Evolutionary conservation across 2,888 invertebrate genomes (phyloP), one percentile per base, ranked within the genome.

Genomic region (Xanthia togata): DNA sequence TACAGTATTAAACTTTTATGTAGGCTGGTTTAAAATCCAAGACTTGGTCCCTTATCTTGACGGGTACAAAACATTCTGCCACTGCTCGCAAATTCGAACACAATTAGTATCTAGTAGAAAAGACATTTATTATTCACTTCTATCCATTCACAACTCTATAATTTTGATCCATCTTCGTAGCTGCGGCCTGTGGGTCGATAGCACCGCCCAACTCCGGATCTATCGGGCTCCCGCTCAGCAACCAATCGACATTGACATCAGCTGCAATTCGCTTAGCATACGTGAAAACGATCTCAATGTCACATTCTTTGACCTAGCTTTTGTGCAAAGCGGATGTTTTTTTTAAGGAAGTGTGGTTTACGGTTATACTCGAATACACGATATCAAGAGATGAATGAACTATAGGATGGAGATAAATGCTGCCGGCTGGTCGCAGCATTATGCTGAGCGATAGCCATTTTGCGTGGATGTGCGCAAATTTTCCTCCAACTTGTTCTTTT

Each of bases 191-290:
- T 78, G 44, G 80, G 82, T 86, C 84, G 87, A 82, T 82, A 78
- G 67, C 76, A 84, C 88, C 73, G 84, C 88, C 76, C 23, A 55
- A 26, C 68, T 76, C 89, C 77, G 79, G 88, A 84, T 89, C 78
- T 69, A 89, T 86, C 89, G 60, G 79, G 89, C 84, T 86, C 69
- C 71, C 35, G 47, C 75, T 73, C 81, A 86, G 73, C 73, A 79
- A 79, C 76, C 62, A 35, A 31, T 70, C 70, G 38, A 74, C 73
- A 70, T 31, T 78, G 50, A 64, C n/a, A 44, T 53, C 57, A 12
- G 44, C n/a, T 74, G 75, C 82, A 79, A 65, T 76, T 73, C 71
- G 70, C 57, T 35, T 11, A 38, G 20, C 3, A 31, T 31, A 17
- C n/a, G 53, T 78, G 62, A 44, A 71, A 72, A 67, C n/a, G 0